These are phyloP conservation scores for Lathamus discolor DNA, from an alignment of 2,113 vertebrate genomes.

Conservation along the genomic window DNA sequence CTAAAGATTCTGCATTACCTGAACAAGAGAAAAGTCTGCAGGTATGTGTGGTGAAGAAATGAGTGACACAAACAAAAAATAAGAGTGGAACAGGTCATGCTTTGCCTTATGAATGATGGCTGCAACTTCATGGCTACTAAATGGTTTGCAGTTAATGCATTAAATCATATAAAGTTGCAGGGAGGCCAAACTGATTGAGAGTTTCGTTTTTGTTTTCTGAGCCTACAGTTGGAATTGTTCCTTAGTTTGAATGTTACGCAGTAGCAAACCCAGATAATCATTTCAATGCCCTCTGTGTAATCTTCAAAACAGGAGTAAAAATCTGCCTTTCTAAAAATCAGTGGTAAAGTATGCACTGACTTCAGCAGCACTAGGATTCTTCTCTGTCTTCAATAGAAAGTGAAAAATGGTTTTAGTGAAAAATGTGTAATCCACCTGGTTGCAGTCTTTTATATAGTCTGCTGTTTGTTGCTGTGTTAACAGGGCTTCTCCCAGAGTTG, in stretches of 20 bases:
- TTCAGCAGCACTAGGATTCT: background rate
- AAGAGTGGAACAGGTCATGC: background rate
- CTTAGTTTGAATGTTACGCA: background rate
- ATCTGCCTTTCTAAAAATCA: background rate
- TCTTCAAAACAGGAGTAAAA: background rate
- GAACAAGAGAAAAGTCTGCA: background rate
- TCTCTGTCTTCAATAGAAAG: background rate
- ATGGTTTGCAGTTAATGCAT: background rate
- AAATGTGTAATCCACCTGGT: background rate
- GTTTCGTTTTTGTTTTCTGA: background rate
- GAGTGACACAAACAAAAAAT: background rate
- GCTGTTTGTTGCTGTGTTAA: no score
- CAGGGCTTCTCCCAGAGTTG: background rate
- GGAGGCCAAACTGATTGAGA: constrained; percentile 26
- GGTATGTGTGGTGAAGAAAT: background rate
- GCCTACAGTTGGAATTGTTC: background rate
- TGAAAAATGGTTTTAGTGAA: background rate
- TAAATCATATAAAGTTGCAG: background rate
- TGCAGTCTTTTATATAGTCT: background rate
- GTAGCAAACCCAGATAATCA: constrained; percentile 1
- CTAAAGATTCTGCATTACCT: background rate
- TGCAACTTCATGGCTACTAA: background rate
- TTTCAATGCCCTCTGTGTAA: background rate
- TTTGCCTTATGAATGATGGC: background rate
- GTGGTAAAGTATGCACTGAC: background rate